These are phyloP conservation scores for Rhea pennata DNA, from an alignment of 2,113 vertebrate genomes.

Conservation along the genomic window DNA sequence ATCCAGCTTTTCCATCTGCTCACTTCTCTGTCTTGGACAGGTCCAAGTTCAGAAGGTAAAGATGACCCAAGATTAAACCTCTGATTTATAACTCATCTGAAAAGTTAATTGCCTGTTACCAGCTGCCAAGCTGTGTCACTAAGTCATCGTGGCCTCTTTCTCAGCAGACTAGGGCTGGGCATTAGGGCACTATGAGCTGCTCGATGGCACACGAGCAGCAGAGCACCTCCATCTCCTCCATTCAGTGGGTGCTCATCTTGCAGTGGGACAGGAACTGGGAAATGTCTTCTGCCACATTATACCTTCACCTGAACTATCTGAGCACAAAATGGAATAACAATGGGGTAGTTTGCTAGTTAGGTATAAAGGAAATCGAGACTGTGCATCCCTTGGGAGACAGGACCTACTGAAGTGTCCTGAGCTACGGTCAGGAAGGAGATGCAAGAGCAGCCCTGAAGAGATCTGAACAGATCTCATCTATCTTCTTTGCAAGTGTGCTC, in stretches of 20 bases:
- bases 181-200: accelerated
- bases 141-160: accelerated
- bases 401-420: neutral
- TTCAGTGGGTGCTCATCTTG: accelerated
- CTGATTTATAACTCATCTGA: neutral
- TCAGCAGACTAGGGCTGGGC: accelerated
- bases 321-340: neutral
- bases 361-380: neutral
- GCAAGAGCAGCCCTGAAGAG: neutral
- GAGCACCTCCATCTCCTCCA: accelerated
- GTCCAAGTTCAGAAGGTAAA: neutral
- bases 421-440: neutral
- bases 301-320: neutral
- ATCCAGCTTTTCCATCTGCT: neutral
- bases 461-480: neutral
- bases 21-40: neutral
- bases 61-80: neutral
- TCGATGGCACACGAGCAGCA: neutral
- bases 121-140: neutral
- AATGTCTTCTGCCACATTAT: neutral
- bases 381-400: neutral
- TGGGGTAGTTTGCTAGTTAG: neutral
- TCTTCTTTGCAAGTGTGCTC: neutral
- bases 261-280: neutral
- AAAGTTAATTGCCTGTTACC: accelerated